These are phyloP conservation scores for Lepidonotus clava DNA, from an alignment of 2,888 invertebrate genomes.

Conservation along the genomic window DNA sequence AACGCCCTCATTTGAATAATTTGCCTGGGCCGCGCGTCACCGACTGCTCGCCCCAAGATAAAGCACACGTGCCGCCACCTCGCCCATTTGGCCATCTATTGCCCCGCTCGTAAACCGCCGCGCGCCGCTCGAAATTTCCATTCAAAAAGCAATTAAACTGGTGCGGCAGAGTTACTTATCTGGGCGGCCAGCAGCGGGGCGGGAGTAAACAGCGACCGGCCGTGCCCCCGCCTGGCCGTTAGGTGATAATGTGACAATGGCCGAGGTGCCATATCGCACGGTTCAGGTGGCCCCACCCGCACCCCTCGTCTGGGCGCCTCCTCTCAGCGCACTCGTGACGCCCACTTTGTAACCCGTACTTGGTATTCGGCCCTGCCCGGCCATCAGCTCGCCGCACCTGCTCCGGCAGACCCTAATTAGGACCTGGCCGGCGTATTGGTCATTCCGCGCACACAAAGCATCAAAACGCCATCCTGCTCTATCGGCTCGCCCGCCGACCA, in stretches of 20 bases:
- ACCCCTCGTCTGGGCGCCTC: neutral
- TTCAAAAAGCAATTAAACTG: conserved; percentile 52
- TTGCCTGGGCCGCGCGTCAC: no score
- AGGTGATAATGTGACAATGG: conserved; percentile 46
- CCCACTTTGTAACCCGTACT: conserved; percentile 16
- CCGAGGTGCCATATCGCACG: conserved; percentile 36
- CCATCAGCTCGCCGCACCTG: conserved; percentile 20
- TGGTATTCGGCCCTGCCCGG: conserved; percentile 24
- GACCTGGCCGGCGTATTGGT: neutral
- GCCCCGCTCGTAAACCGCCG: neutral
- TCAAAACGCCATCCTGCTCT: conserved; percentile 31
- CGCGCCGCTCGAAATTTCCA: conserved; percentile 32
- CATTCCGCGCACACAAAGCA: conserved; percentile 13
- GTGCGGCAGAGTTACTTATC: conserved; percentile 42
- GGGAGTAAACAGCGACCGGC: neutral
- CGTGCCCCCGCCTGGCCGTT: neutral
- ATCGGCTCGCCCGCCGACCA: conserved; percentile 39
- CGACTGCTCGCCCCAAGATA: conserved; percentile 23
- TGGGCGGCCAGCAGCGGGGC: neutral
- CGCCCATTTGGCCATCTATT: conserved; percentile 38
- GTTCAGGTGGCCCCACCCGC: neutral
- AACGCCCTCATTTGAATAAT: conserved; percentile 44
- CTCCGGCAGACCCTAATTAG: neutral
- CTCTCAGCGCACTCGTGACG: conserved; percentile 22
- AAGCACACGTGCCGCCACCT: neutral